phyloP scores from a whole-genome alignment of 1,140 invertebrate species.

The Sminthurides bifidus region DNA sequence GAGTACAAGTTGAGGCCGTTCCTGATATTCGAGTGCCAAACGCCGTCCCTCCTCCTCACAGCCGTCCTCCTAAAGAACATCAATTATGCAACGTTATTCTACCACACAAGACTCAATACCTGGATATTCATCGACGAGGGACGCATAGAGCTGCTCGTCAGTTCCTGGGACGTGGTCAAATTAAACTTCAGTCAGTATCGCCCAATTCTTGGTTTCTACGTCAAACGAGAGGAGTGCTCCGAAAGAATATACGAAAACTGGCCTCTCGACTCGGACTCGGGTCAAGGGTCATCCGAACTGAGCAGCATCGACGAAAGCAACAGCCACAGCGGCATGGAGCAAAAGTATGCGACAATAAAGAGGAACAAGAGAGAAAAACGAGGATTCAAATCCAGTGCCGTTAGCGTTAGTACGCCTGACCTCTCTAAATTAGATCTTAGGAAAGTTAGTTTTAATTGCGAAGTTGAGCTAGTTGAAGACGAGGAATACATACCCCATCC shows the following conservation, averaged over 20 bases:
- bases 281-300: constrained; percentile 19
- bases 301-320: constrained; percentile 9
- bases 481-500: constrained; percentile 32
- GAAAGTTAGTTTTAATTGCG: constrained; percentile 31
- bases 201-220: constrained; percentile 6
- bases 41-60: constrained; percentile 4
- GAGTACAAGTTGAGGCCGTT: constrained; percentile 6
- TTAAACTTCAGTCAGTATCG: constrained; percentile 7
- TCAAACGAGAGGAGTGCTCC: constrained; percentile 1
- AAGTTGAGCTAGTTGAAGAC: constrained; percentile 26
- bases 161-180: constrained; percentile 4
- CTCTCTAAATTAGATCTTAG: constrained; percentile 7
- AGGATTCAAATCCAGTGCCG: background rate
- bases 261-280: constrained; percentile 29
- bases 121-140: constrained; percentile 28
- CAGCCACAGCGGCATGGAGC: background rate
- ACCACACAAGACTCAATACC: constrained; percentile 23
- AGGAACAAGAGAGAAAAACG: no score
- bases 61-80: constrained; percentile 4
- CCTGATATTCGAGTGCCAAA: constrained; percentile 4
- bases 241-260: constrained; percentile 31
- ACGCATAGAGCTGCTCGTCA: background rate
- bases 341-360: constrained; percentile 16
- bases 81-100: constrained; percentile 18
- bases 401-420: background rate